Conservation (phyloP, 2,888 invertebrate species). For the Xylophagus ater region DNA sequence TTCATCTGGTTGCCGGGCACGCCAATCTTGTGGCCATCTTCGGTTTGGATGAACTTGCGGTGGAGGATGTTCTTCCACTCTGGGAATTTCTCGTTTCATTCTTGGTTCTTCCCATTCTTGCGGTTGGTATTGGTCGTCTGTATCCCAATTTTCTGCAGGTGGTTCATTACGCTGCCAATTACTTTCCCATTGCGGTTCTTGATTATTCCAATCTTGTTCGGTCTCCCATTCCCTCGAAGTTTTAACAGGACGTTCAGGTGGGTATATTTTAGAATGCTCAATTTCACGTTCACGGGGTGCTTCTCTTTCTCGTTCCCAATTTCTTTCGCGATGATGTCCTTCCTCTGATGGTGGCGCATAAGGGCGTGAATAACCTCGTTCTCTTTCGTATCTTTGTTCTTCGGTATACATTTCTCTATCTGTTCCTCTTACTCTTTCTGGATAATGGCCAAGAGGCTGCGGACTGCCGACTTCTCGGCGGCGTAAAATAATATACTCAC, state of each 20-base stretch:
- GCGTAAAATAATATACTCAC: conserved; percentile 26
- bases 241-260: conserved; percentile 10
- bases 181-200: conserved; percentile 11
- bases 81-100: conserved; percentile 12
- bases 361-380: conserved; percentile 1
- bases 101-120: conserved; percentile 14
- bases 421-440: conserved; percentile 20
- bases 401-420: conserved; percentile 32
- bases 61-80: conserved; percentile 9
- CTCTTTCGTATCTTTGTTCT: conserved; percentile 26
- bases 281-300: conserved; percentile 12
- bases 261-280: conserved; percentile 13
- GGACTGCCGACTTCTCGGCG: conserved; percentile 33
- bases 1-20: conserved; percentile 8
- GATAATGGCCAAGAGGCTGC: conserved; percentile 20
- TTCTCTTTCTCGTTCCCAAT: conserved; percentile 17
- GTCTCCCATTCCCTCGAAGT: conserved; percentile 12
- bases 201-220: conserved; percentile 12
- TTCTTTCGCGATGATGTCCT: conserved; percentile 27
- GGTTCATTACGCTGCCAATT: conserved; percentile 13
- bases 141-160: conserved; percentile 23
- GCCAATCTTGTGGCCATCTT: conserved; percentile 15
- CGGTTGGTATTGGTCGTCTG: conserved; percentile 19
- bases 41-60: conserved; percentile 4
- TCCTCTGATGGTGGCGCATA: conserved; percentile 25